A percentile compares a stretch with the other conserved stretches of the same genome.
These are phyloP conservation scores for Dinoponera quadriceps DNA, from an alignment of 1,140 invertebrate genomes.

Conservation along the genomic window DNA sequence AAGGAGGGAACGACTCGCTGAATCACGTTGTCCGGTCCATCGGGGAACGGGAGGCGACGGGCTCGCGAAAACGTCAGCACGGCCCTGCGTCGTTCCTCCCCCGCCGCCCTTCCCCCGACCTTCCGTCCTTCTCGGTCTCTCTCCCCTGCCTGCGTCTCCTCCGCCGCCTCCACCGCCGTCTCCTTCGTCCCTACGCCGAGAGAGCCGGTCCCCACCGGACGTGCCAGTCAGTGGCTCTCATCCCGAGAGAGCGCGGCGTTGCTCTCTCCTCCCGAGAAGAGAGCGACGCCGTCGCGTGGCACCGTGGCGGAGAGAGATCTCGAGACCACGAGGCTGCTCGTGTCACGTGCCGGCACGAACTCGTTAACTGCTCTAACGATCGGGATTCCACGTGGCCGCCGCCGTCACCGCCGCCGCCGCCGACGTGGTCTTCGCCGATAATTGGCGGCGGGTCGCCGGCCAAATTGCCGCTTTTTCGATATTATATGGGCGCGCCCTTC, in stretches of 20 bases:
- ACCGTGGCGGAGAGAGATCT: conserved; percentile 50
- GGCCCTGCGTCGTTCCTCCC: conserved; percentile 73
- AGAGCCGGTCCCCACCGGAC: conserved; percentile 73
- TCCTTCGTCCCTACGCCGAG: conserved; percentile 67
- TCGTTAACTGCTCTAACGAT: conserved; percentile 82
- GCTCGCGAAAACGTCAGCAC: conserved; percentile 77
- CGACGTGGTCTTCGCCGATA: conserved; percentile 76
- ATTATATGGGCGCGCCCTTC: conserved; percentile 58
- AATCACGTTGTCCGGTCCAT: conserved; percentile 4
- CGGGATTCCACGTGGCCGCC: conserved; percentile 77
- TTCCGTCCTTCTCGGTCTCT: conserved; percentile 61
- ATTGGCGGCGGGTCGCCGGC: conserved; percentile 74
- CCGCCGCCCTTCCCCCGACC: conserved; percentile 47
- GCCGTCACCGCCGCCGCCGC: conserved; percentile 10
- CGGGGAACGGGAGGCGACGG: conserved; percentile 24
- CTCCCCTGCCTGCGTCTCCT: conserved; percentile 69
- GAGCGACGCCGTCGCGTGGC: conserved; percentile 51
- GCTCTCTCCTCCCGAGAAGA: conserved; percentile 8
- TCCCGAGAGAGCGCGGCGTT: conserved; percentile 1
- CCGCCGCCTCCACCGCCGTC: conserved; percentile 45
- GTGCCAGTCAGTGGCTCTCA: conserved; percentile 72
- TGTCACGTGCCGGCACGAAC: conserved; percentile 80
- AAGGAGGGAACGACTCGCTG: neutral
- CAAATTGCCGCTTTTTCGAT: conserved; percentile 73
- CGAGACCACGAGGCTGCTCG: conserved; percentile 66